Conservation (phyloP, 2,888 invertebrate species). For the Lasius platythorax region DNA sequence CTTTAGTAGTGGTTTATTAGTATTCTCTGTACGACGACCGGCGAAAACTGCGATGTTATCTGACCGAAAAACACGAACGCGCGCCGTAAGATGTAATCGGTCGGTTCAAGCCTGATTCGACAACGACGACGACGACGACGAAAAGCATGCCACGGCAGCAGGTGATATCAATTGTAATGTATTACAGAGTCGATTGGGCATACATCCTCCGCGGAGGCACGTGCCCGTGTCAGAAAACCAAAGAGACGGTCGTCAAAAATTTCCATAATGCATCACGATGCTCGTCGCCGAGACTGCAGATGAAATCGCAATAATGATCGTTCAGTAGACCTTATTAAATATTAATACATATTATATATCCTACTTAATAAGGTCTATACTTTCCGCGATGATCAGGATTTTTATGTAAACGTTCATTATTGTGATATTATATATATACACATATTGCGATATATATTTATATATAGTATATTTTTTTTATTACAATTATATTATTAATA, state of each 20-base stretch:
- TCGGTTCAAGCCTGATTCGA: conserved; percentile 40
- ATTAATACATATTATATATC: no score
- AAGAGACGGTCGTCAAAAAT: conserved; percentile 25
- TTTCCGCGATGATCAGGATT: no score
- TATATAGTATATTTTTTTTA: no score
- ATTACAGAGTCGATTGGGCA: conserved; percentile 30
- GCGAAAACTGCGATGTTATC: conserved; percentile 43
- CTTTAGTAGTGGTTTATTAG: conserved; percentile 37
- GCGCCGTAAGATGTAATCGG: conserved; percentile 38
- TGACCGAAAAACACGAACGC: conserved; percentile 45
- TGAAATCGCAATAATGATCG: conserved; percentile 10
- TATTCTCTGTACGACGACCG: conserved; percentile 27
- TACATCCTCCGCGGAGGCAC: conserved; percentile 12
- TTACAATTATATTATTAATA: no score
- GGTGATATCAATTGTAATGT: conserved; percentile 52
- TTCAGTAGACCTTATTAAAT: background rate
- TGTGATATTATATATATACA: no score
- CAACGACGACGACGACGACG: conserved; percentile 28
- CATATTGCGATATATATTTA: no score
- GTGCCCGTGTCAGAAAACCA: conserved; percentile 23
- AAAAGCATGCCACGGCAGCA: conserved; percentile 37
- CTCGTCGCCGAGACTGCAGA: conserved; percentile 23
- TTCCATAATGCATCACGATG: conserved; percentile 40
- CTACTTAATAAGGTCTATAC: no score
- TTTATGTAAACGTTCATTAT: no score